Evolutionary conservation across 2,113 vertebrate species (phyloP).

Genomic region (Salvelinus namaycush): DNA sequence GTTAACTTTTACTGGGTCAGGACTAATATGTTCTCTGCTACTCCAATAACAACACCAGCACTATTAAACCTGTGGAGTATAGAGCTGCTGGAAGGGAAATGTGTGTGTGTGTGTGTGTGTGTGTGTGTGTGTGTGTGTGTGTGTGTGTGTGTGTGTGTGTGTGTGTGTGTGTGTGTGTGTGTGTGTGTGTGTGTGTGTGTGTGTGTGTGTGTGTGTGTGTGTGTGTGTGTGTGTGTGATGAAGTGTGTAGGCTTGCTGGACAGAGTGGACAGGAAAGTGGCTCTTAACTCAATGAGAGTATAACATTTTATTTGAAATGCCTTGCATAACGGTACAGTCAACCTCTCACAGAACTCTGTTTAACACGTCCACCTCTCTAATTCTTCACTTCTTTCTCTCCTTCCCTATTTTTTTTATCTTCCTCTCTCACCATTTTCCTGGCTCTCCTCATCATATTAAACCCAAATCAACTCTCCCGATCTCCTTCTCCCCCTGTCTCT

Average conservation of each 20-base stretch:
- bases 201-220: background rate
- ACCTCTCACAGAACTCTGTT: too few species aligned
- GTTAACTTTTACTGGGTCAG: background rate
- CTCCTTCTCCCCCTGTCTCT: too few species aligned
- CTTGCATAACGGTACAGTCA: conserved; percentile 3
- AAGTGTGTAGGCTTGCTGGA: background rate
- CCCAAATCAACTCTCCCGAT: too few species aligned
- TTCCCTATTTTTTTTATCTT: too few species aligned
- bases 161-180: too few species aligned
- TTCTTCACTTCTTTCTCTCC: too few species aligned
- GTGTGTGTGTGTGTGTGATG: background rate
- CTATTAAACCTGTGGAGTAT: background rate
- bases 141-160: background rate
- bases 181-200: background rate
- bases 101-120: background rate
- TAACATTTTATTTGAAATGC: background rate
- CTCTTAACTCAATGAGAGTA: background rate
- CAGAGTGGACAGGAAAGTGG: background rate
- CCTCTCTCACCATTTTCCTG: too few species aligned
- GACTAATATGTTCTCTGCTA: background rate
- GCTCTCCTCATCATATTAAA: too few species aligned
- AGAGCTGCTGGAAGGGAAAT: background rate
- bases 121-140: background rate
- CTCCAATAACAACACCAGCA: background rate
- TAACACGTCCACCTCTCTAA: too few species aligned